A percentile compares a stretch with the other conserved stretches of the same genome.
Conservation (phyloP, 1,140 invertebrate genomes). For the Pseudomyrmex sp. region DNA sequence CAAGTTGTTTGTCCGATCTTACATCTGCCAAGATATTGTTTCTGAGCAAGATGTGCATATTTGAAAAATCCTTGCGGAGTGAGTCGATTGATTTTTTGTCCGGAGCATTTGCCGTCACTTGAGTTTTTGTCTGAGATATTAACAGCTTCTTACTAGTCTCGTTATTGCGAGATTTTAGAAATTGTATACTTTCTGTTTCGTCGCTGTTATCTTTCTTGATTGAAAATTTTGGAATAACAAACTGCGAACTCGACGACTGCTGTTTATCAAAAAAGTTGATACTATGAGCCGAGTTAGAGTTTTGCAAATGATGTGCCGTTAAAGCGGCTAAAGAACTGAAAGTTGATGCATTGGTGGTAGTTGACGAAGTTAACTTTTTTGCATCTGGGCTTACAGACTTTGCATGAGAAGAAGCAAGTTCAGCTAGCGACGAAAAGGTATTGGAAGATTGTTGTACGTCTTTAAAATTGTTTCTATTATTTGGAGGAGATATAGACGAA, state of each 20-base stretch:
- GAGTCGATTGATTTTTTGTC: constrained; percentile 42
- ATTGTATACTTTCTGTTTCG: constrained; percentile 1
- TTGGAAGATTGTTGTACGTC: constrained; percentile 24
- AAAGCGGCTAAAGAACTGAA: constrained; percentile 78
- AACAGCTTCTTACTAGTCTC: not conserved
- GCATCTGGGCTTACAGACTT: constrained; percentile 25
- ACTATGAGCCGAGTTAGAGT: constrained; percentile 59
- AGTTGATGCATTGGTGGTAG: constrained; percentile 31
- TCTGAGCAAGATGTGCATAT: constrained; percentile 20
- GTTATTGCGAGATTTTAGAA: not conserved
- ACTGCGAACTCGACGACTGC: constrained; percentile 51
- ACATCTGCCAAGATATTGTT: constrained; percentile 6
- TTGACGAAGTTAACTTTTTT: constrained; percentile 48
- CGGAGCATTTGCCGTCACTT: not conserved
- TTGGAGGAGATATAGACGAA: not conserved
- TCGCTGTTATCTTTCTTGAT: constrained; percentile 45
- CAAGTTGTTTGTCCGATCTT: not conserved
- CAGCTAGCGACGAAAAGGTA: constrained; percentile 54
- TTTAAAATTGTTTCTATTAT: constrained; percentile 33
- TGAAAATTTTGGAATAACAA: constrained; percentile 75
- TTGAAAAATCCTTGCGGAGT: constrained; percentile 57
- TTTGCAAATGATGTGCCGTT: constrained; percentile 80
- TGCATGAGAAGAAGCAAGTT: constrained; percentile 53
- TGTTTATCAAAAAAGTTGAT: constrained; percentile 5
- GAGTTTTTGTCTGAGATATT: not conserved